phyloP scores from a whole-genome alignment of 2,113 vertebrate species.

The Marmota monax region DNA sequence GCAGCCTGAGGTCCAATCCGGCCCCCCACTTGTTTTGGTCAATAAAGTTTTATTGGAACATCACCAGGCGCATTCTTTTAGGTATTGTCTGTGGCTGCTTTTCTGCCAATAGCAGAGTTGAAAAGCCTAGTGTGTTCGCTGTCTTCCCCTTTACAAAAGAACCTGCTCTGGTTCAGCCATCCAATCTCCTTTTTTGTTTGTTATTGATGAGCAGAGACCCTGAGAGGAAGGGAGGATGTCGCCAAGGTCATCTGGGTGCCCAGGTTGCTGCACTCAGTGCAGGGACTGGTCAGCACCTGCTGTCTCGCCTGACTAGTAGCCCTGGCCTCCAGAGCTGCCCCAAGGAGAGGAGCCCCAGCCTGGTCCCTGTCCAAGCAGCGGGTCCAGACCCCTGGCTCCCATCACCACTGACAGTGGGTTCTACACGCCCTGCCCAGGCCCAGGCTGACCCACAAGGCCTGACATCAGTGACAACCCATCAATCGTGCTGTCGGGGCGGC shows the following conservation, averaged over 20 bases:
- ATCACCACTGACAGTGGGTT: conserved; percentile 4
- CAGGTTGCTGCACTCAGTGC: neutral
- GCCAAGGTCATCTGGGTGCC: neutral
- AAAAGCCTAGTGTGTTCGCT: neutral
- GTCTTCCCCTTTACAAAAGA: no score
- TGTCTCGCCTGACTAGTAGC: neutral
- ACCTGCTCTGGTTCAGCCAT: neutral
- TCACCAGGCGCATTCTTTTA: neutral
- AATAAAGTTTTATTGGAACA: neutral
- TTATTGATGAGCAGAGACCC: neutral
- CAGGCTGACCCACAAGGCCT: conserved; percentile 72
- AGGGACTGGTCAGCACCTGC: neutral
- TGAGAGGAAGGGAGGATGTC: neutral
- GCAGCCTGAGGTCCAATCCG: neutral
- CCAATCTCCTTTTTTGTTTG: neutral
- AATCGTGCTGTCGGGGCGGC: conserved; percentile 42
- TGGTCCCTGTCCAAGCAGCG: neutral
- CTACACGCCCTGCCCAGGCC: conserved; percentile 24
- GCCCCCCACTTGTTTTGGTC: neutral
- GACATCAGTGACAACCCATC: conserved; percentile 82
- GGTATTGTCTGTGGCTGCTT: neutral
- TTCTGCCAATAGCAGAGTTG: neutral
- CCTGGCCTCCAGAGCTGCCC: neutral
- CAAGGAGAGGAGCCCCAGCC: neutral
- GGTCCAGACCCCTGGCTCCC: neutral